phyloP scores from a whole-genome alignment of 2,888 invertebrate genomes.

The Drosophila neoperkinsi region DNA sequence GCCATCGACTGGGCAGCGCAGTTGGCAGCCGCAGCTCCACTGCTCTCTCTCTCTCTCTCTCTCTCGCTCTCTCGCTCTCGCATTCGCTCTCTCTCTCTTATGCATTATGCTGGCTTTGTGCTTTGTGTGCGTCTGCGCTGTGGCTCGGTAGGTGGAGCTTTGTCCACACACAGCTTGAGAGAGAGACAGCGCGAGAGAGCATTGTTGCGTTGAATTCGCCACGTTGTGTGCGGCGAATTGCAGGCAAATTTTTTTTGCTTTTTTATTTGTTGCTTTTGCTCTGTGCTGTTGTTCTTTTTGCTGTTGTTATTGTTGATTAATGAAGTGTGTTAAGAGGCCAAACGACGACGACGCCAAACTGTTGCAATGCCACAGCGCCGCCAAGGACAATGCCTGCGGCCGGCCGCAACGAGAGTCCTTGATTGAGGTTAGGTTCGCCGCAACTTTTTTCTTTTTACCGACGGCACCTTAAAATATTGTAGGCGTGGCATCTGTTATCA shows the following conservation, averaged over 20 bases:
- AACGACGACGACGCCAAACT: conserved; percentile 33
- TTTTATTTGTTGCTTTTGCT: conserved; percentile 39
- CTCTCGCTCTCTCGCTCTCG: conserved; percentile 34
- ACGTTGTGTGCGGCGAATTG: conserved; percentile 40
- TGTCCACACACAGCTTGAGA: conserved; percentile 20
- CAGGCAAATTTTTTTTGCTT: conserved; percentile 22
- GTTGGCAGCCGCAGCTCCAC: conserved; percentile 51
- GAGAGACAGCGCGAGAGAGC: conserved; percentile 4
- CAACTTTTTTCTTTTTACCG: conserved; percentile 39
- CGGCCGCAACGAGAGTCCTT: conserved; percentile 64
- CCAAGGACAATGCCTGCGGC: conserved; percentile 74
- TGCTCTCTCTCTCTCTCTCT: conserved; percentile 47
- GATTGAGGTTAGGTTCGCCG: conserved; percentile 60
- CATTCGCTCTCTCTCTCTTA: conserved; percentile 36
- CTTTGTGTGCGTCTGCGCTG: conserved; percentile 63
- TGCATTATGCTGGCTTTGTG: conserved; percentile 27
- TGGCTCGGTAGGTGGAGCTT: conserved; percentile 75
- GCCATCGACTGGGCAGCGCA: conserved; percentile 47
- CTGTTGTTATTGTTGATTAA: conserved; percentile 74
- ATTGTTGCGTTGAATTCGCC: conserved; percentile 37
- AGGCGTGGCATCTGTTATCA: conserved; percentile 77
- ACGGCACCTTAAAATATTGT: conserved; percentile 27
- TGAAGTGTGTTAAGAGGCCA: conserved; percentile 85
- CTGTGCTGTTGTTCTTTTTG: conserved; percentile 39
- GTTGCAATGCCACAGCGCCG: conserved; percentile 38